Evolutionary conservation across 1,140 invertebrate genomes (phyloP).

Genomic region (Brachionus rotundiformis): DNA sequence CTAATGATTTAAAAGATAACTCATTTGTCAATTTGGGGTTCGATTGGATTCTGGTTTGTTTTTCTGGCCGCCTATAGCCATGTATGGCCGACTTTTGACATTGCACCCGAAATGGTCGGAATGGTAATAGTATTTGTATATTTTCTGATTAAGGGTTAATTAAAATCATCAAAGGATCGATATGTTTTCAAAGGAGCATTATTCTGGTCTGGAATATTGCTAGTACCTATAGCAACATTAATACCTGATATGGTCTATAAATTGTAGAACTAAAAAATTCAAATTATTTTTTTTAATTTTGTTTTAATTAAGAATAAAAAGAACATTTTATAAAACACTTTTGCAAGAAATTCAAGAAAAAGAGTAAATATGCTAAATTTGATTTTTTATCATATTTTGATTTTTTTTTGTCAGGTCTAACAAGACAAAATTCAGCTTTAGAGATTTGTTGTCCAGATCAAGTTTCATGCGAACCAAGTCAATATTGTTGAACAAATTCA

Average conservation of each 20-base stretch:
- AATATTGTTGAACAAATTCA: constrained; percentile 12
- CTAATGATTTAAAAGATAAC: constrained; percentile 66
- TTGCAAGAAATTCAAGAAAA: constrained; percentile 85
- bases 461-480: background rate
- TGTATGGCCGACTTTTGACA: constrained; percentile 78
- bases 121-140: constrained; percentile 76
- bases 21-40: constrained; percentile 86
- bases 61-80: constrained; percentile 89
- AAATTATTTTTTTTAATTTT: constrained; percentile 21
- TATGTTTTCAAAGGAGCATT: constrained; percentile 65
- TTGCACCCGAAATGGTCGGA: constrained; percentile 83
- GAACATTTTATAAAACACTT: constrained; percentile 81
- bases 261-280: background rate
- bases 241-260: constrained; percentile 75
- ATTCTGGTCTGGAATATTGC: constrained; percentile 88
- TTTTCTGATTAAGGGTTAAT: constrained; percentile 65
- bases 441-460: background rate
- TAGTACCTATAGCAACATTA: constrained; percentile 83
- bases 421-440: constrained; percentile 34
- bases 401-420: constrained; percentile 70
- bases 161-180: constrained; percentile 53
- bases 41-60: constrained; percentile 86
- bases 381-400: background rate
- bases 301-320: constrained; percentile 71
- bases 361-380: constrained; percentile 70